Base-by-base conservation (phyloP, 2,888 invertebrate species). In the Hyposoter dolosus region DNA sequence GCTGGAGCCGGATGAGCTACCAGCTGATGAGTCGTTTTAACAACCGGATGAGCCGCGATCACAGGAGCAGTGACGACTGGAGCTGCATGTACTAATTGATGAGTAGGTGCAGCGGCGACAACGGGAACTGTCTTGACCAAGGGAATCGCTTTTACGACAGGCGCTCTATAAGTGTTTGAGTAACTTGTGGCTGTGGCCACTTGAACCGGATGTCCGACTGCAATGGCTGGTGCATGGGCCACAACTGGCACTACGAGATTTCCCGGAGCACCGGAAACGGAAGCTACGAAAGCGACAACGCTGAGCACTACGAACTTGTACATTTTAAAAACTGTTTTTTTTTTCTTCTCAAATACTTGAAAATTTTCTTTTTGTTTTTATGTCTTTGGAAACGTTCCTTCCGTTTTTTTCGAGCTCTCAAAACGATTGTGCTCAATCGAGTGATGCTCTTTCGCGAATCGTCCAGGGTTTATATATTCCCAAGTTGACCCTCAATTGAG, bases 161-260 rank as follows among this genome's bases (percentile, higher is more conserved):
- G 90, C 92, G 96, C 95, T 94, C 95, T 95, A 93, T 96, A 95
- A 88, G 95, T 95, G 78, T 85, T 78, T 10, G 85, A 75, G 23
- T 82, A 84, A 69, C 87, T 87, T 56, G 87, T 80, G 9, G 66
- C 17, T 56, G 87, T 82, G 15, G 66, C 28, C 0, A 76, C 65
- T 35, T 65, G 76, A 60, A 95, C 93, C 47, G 95, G 95, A 84
- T 95, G 92, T 89, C 95, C 95, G 47, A 95, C 94, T 65, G 95
- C 94, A 15, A 90, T 91, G 23, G 91, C 90, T n/a, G 92, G 92
- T 15, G 88, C 89, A 19, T 84, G 78, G 19, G 85, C 85, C 4
- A 88, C 85, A 1, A 86, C 80, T 63, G 88, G 85, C 15, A 86
- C 93, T 10, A 92, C 92, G 45, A 89, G 78, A 69, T 87, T 79